A percentile compares a stretch with the other conserved stretches of the same genome.
phyloP scores from a whole-genome alignment of 2,113 vertebrate species.

The Thermophis baileyi region DNA sequence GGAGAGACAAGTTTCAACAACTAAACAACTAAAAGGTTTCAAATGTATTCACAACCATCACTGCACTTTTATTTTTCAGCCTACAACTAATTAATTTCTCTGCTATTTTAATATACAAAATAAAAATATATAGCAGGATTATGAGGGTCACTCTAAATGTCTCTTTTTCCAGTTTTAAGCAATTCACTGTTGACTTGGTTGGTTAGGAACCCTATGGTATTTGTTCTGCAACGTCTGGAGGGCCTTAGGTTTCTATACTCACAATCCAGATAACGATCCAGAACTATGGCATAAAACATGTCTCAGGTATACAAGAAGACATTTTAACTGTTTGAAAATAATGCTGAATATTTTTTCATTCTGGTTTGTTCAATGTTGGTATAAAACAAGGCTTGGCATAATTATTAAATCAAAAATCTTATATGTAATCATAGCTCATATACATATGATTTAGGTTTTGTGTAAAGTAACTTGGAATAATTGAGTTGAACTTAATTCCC shows the following conservation, averaged over 20 bases:
- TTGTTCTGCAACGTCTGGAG: neutral
- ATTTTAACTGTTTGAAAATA: neutral
- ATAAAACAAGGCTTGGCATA: neutral
- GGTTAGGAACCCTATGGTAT: neutral
- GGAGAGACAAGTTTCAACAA: neutral
- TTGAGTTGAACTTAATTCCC: neutral
- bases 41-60: neutral
- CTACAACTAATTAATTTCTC: neutral
- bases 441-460: neutral
- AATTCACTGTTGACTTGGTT: neutral
- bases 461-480: conserved; percentile 10
- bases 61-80: neutral
- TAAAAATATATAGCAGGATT: neutral
- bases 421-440: neutral
- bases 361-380: neutral
- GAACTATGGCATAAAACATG: neutral
- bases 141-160: neutral
- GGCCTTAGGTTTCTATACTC: neutral
- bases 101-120: neutral
- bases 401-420: neutral
- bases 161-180: neutral
- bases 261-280: neutral
- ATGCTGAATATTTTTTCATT: neutral
- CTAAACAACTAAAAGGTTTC: neutral
- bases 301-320: neutral